These are phyloP conservation scores for Botrylloides violaceus DNA, from an alignment of 23 tunicate genomes.

Conservation along the genomic window DNA sequence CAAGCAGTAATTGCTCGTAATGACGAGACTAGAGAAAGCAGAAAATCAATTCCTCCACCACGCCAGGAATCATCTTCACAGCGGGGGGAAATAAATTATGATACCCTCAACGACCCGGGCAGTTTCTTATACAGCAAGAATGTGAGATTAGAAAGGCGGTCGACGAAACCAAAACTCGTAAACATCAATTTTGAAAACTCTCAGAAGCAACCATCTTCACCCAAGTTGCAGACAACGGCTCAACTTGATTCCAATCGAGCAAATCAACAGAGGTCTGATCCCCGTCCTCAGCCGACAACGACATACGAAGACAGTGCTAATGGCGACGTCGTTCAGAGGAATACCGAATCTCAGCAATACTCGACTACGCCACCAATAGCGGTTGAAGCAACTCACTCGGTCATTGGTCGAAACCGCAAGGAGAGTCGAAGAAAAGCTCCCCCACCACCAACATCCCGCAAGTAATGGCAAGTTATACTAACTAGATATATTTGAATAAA, in stretches of 20 bases:
- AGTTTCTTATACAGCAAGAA: slow-evolving; percentile 13
- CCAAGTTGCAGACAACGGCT: not conserved
- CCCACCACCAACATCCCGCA: slow-evolving; percentile 9
- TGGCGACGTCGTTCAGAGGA: no score
- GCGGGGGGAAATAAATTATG: not conserved
- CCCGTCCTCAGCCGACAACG: not conserved
- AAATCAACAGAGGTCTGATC: not conserved
- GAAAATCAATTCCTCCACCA: not conserved
- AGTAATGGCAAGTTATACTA: not conserved
- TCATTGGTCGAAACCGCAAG: not conserved
- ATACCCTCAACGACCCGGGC: slow-evolving; percentile 9
- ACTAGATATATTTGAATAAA: not conserved
- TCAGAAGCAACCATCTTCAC: not conserved
- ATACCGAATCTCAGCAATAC: no score
- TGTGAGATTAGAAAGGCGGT: not conserved
- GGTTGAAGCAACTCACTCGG: not conserved
- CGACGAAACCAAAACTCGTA: not conserved
- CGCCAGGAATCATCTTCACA: not conserved
- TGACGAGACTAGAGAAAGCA: not conserved
- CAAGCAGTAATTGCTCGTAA: not conserved
- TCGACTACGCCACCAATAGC: not conserved
- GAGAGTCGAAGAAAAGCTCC: slow-evolving; percentile 15
- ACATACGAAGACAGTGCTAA: not conserved
- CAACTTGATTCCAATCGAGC: not conserved
- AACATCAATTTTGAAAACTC: not conserved